Evolutionary conservation across 2,113 vertebrate species (phyloP).

Genomic region (Mormyrus iriodes): DNA sequence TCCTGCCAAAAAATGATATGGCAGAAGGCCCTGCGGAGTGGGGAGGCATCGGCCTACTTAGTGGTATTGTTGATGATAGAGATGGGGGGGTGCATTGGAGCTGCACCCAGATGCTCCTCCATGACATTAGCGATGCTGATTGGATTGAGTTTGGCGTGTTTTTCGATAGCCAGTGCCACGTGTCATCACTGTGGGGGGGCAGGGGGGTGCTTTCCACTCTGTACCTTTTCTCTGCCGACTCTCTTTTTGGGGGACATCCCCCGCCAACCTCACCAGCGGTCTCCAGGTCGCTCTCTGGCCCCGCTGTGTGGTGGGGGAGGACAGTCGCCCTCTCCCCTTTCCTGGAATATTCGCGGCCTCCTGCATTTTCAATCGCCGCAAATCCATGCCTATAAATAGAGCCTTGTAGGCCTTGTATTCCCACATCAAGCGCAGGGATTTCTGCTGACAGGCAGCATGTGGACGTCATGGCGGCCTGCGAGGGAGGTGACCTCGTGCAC

Average conservation of each 20-base stretch:
- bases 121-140: neutral
- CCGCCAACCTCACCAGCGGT: neutral
- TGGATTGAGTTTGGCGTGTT: neutral
- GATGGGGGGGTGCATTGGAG: neutral
- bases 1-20: neutral
- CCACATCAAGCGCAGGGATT: neutral
- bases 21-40: neutral
- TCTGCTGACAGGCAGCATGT: neutral
- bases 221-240: neutral
- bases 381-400: neutral
- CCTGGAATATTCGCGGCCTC: neutral
- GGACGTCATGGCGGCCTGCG: neutral
- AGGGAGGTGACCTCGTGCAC: neutral
- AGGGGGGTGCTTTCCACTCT: neutral
- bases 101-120: neutral
- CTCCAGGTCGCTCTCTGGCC: neutral
- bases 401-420: too few relatives aligned
- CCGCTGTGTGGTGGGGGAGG: neutral
- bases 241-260: neutral
- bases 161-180: neutral
- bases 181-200: neutral
- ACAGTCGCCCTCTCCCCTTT: neutral
- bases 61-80: neutral
- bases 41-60: conserved; percentile 7
- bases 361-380: neutral